Percentiles rank a stretch among this genome's conserved stretches.
phyloP scores from a whole-genome alignment of 2,888 invertebrate genomes.

The Trachelus stipa region DNA sequence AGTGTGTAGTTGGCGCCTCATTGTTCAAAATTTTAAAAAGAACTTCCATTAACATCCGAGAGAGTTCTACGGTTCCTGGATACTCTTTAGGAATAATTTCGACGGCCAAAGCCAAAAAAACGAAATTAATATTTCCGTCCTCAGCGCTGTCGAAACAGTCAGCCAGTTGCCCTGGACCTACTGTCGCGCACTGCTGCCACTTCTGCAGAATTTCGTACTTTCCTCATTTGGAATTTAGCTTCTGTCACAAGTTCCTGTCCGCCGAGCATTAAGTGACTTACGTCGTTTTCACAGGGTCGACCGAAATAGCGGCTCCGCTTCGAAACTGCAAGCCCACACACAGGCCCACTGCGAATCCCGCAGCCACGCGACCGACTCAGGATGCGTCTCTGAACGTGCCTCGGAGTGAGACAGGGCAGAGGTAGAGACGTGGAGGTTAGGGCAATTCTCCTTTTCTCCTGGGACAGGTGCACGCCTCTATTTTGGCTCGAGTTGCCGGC shows the following conservation, averaged over 20 bases:
- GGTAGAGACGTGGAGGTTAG: slow-evolving; percentile 12
- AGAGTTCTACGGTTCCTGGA: too few species aligned
- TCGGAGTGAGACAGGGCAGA: slow-evolving; percentile 11
- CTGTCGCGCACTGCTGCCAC: neutral
- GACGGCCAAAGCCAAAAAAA: too few species aligned
- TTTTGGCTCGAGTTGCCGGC: slow-evolving; percentile 38
- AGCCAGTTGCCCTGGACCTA: neutral
- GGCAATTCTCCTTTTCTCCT: slow-evolving; percentile 43
- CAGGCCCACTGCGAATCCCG: neutral
- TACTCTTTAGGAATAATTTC: too few species aligned
- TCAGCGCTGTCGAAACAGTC: neutral
- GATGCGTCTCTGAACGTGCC: slow-evolving; percentile 8
- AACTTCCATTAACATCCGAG: too few species aligned
- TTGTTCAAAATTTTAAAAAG: too few species aligned
- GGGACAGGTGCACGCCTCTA: slow-evolving; percentile 56
- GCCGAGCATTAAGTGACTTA: slow-evolving; percentile 36
- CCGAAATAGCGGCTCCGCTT: slow-evolving; percentile 33
- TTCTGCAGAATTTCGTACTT: neutral
- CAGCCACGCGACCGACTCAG: neutral
- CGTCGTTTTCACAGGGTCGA: slow-evolving; percentile 31
- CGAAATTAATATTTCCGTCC: too few species aligned
- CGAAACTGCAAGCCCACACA: neutral
- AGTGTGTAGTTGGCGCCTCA: too few species aligned
- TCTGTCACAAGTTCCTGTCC: slow-evolving; percentile 26
- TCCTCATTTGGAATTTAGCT: slow-evolving; percentile 19